A percentile compares a stretch with the other conserved stretches of the same genome.
phyloP scores from a whole-genome alignment of 2,888 invertebrate species.

The Sthenelais limicola region DNA sequence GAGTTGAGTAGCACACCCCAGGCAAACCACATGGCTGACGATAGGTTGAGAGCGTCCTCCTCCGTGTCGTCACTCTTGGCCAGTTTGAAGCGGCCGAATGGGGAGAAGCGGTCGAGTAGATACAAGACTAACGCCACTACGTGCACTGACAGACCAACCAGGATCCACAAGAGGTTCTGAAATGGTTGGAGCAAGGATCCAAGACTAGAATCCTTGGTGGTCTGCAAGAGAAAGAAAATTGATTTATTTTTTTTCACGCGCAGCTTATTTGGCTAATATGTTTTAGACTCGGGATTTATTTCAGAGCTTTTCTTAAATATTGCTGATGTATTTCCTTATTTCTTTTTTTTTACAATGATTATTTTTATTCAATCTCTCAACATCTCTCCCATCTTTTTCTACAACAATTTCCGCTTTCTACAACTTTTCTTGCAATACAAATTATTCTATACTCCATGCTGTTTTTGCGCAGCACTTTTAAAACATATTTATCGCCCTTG shows the following conservation, averaged over 20 bases:
- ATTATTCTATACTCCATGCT: no score
- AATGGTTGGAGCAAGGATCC: slow-evolving; percentile 99
- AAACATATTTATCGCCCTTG: no score
- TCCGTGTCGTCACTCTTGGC: slow-evolving; percentile 79
- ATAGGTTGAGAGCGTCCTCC: slow-evolving; percentile 96
- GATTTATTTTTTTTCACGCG: no score
- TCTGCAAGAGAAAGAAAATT: slow-evolving; percentile 81
- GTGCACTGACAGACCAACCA: slow-evolving; percentile 98
- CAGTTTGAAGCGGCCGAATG: slow-evolving; percentile 83
- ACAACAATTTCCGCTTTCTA: no score
- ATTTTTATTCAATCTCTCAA: no score
- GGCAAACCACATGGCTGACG: slow-evolving; percentile 99
- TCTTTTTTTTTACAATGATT: no score
- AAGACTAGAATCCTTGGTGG: slow-evolving; percentile 94
- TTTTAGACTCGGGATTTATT: no score
- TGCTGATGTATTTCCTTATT: no score
- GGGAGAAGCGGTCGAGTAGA: slow-evolving; percentile 85
- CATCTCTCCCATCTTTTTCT: no score
- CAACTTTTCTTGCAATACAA: no score
- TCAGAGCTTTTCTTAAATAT: neutral
- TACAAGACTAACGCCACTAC: slow-evolving; percentile 97
- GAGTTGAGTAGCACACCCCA: slow-evolving; percentile 99
- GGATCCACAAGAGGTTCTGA: slow-evolving; percentile 97
- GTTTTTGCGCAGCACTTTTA: no score
- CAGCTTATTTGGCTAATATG: no score